Base-by-base conservation (phyloP, 2,113 vertebrate species). In the Nycticryphes semicollaris region DNA sequence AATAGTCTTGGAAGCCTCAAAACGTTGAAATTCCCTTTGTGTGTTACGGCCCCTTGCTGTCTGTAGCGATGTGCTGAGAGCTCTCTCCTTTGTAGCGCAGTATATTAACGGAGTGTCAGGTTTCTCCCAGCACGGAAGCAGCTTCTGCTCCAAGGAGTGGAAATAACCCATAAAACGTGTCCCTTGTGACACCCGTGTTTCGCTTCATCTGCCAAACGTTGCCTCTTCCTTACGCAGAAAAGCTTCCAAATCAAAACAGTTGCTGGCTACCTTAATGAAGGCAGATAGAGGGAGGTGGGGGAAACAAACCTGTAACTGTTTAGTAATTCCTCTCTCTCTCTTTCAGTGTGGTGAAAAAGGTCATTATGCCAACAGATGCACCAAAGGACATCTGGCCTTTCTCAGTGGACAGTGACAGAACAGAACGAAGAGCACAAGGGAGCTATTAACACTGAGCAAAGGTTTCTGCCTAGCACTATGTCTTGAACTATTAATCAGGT, bases 331-430 rank as follows among this genome's bases (percentile, higher is more conserved):
- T 79, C 10, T 57, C 19, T 83, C 43, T 84, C 51, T 91, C 70
- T 79, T 96, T 48, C 76, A 99, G 99, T 99, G 99, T 95, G 99
- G 99, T 62, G 99, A 99, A 97, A 99, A 99, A 97, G 99, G 99
- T 95, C 99, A 99, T 97, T 99, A 99, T 70, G 99, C 99, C 97
- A 99, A 99, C 98, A 99, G 99, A 98, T 99, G 99, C 97, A 99
- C 99, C 90, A 99, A 99, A 98, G 99, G 99, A 94, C 99, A 99
- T 79, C 98, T 99, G 94, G 99, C 99, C 84, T 99, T 99, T 97
- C 98, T 99, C 97, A 99, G 99, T 89, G 99, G 99, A 96, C 99
- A 99, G 97, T 99, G 98, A 98, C 47, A 89, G 91, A 95, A 84
- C 91, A 75, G 75, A 75, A 96, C 8, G 83, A 92, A 87, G 95